These are phyloP conservation scores for Ramazzottius varieornatus DNA, from an alignment of 2,888 invertebrate species.

Conservation along the genomic window DNA sequence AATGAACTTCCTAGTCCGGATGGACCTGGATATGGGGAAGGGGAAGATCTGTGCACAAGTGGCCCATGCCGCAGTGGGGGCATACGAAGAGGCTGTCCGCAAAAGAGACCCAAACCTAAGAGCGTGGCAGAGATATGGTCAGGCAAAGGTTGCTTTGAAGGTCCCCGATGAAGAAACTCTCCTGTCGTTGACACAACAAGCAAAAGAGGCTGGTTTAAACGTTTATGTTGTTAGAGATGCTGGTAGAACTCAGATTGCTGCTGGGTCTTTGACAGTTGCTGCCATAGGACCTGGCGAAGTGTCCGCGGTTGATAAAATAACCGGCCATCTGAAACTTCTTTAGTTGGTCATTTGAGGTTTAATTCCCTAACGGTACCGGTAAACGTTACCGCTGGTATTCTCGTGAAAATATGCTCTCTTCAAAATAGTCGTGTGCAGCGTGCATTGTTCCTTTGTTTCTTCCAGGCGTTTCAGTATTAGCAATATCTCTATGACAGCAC, in stretches of 20 bases:
- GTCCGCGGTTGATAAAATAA: constrained; percentile 15
- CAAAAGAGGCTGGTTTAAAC: constrained; percentile 14
- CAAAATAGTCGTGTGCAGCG: too few relatives aligned
- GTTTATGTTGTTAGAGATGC: constrained; percentile 19
- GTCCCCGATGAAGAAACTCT: constrained; percentile 16
- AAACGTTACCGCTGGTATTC: too few relatives aligned
- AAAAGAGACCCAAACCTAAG: constrained; percentile 13
- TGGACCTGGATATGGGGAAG: constrained; percentile 24
- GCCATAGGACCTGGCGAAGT: constrained; percentile 22
- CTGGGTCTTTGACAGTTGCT: constrained; percentile 22
- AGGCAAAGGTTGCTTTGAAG: constrained; percentile 23
- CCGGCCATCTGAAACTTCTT: constrained; percentile 19
- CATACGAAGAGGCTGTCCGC: constrained; percentile 14
- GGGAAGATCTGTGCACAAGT: constrained; percentile 15
- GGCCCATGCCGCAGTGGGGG: constrained; percentile 22
- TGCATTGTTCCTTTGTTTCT: too few relatives aligned
- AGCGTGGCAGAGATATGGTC: constrained; percentile 19
- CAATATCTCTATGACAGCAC: too few relatives aligned
- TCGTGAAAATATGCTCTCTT: too few relatives aligned
- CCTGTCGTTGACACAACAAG: constrained; percentile 15
- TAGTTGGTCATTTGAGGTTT: constrained; percentile 9
- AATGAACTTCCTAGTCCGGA: constrained; percentile 21
- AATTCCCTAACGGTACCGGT: constrained; percentile 6
- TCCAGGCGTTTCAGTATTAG: too few relatives aligned
- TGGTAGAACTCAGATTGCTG: constrained; percentile 23